Evolutionary conservation across 2,113 vertebrate genomes (phyloP), one percentile per base, ranked within the genome.

Genomic region (Aspiorhynchus laticeps): DNA sequence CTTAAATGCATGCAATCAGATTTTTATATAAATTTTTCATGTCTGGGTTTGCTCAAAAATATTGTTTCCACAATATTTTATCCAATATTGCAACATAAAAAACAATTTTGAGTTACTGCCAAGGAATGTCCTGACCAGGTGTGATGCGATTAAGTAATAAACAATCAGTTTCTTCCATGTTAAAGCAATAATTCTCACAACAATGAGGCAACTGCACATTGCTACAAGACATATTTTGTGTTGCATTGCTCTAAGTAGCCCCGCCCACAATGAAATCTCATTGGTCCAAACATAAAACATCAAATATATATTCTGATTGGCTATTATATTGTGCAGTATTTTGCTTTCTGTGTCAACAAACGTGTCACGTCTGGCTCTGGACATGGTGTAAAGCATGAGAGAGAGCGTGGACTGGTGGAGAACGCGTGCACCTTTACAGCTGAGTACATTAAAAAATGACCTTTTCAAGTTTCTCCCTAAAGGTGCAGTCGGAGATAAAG

Each of bases 401-500:
- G 33, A 73, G 36, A 41, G 46, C 15, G 24, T 56, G 76, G 67
- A 41, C 67, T 80, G 65, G 76, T 80, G 76, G 74, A 82, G 59
- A 77, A 83, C n/a, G 21, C 79, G 79, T 79, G 86, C 89, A 91
- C 95, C 94, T 94, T 90, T 92, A 93, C 95, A 88, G 94, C 96
- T 93, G 95, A 93, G 94, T 96, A 95, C 94, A 94, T 94, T 93
- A 92, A 92, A 91, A 95, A 96, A 96, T 97, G 96, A 98, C 95
- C 63, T 93, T 95, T 96, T 96, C 92, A 94, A 93, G 94, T 97
- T 96, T 97, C 95, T 96, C 94, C 96, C 96, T 95, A 93, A 97
- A 99, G 98, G 98, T 99, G 93, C 98, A 99, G 95, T 99, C 98
- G 79, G 98, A 99, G 96, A 98, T 99, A 96, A 99, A 99, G 96